These are phyloP conservation scores for Deilephila elpenor DNA, from an alignment of 2,888 invertebrate genomes.

Conservation along the genomic window DNA sequence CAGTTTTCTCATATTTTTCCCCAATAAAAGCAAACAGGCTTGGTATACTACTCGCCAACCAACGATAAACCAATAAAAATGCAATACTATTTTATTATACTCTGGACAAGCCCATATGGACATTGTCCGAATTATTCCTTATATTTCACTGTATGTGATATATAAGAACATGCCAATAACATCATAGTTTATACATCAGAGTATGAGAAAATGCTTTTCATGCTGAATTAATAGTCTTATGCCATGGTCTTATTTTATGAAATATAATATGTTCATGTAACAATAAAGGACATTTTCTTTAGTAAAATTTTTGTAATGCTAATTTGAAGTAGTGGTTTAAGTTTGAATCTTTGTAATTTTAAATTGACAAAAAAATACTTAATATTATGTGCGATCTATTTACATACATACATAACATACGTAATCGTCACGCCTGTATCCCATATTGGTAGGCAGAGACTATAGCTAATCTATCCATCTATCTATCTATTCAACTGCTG, in stretches of 20 bases:
- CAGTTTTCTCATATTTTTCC: conserved; percentile 29
- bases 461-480: no score
- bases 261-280: neutral
- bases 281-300: neutral
- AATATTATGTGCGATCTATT: no score
- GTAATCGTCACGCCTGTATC: no score
- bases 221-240: neutral
- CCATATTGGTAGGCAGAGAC: no score
- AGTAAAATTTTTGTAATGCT: no score
- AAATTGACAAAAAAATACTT: no score
- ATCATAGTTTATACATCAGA: neutral
- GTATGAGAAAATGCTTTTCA: neutral
- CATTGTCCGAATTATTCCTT: conserved; percentile 9
- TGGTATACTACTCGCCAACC: conserved; percentile 9
- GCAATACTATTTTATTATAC: conserved; percentile 51
- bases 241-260: neutral
- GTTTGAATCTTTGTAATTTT: no score
- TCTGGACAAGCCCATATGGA: conserved; percentile 41
- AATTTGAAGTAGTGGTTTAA: no score
- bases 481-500: no score
- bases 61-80: conserved; percentile 47
- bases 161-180: neutral
- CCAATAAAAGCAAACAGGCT: conserved; percentile 9
- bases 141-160: neutral
- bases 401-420: no score